A percentile compares a stretch with the other conserved stretches of the same genome.
Evolutionary conservation across 2,888 invertebrate genomes (phyloP).

Genomic region (Diarsia rubi): DNA sequence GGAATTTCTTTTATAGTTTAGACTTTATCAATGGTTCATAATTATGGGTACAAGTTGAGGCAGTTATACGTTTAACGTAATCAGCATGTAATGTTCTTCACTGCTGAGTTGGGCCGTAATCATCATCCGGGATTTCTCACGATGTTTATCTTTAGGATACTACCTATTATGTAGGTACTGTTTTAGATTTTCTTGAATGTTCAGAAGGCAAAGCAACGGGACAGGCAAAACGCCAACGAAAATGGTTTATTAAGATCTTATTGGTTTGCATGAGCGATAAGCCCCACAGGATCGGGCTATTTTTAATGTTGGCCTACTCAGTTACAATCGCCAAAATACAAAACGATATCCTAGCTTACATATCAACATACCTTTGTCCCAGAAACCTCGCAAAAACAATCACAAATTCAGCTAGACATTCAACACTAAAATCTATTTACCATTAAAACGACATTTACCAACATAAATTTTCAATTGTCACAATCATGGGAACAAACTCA

Average conservation of each 20-base stretch:
- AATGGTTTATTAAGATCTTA: not conserved
- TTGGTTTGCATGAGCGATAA: not conserved
- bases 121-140: no score
- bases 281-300: not conserved
- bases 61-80: not conserved
- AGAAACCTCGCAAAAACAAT: not conserved
- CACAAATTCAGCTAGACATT: not conserved
- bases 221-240: no score
- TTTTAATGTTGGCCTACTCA: not conserved
- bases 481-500: conserved; percentile 58
- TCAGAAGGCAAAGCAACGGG: not conserved
- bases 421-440: conserved; percentile 29
- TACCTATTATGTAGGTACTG: no score
- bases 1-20: not conserved
- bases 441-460: conserved; percentile 39
- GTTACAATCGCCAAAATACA: not conserved
- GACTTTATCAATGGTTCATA: not conserved
- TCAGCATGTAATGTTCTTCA: no score
- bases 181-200: not conserved
- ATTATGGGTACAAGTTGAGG: not conserved
- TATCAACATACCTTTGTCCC: not conserved
- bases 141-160: no score
- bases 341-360: not conserved
- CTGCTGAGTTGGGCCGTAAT: no score
- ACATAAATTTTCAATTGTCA: conserved; percentile 39